Conservation (phyloP, 2,797 vertebrate genomes). For the Smutsia temminckii region DNA sequence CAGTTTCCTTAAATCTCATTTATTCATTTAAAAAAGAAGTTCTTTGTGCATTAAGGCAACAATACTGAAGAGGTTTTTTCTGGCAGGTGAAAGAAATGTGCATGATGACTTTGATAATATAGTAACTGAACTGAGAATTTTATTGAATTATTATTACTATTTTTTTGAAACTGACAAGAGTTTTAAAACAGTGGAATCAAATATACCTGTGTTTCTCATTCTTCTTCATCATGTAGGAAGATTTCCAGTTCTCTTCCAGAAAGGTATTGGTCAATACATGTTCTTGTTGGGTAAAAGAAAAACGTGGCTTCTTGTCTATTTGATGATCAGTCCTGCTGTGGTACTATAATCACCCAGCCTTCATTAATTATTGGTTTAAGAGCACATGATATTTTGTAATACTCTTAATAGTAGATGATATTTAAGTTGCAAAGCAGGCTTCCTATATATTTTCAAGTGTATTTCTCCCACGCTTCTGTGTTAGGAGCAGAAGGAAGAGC, state of each 20-base stretch:
- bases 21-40: neutral
- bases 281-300: neutral
- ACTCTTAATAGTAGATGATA: neutral
- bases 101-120: conserved; percentile 40
- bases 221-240: neutral
- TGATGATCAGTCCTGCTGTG: neutral
- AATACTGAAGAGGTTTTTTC: neutral
- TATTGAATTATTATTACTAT: conserved; percentile 52
- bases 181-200: neutral
- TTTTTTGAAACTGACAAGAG: conserved; percentile 17
- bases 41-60: neutral
- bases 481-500: neutral
- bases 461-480: neutral
- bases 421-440: neutral
- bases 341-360: neutral
- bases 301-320: neutral
- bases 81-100: conserved; percentile 37
- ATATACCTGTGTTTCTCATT: neutral
- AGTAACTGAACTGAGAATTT: conserved; percentile 41
- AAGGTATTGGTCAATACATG: neutral
- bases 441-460: neutral
- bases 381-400: neutral
- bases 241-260: neutral
- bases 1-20: neutral
- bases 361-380: neutral